Percentiles rank a stretch among this genome's conserved stretches.
Evolutionary conservation across 1,140 invertebrate genomes (phyloP).

Genomic region (Pomacea maculata): DNA sequence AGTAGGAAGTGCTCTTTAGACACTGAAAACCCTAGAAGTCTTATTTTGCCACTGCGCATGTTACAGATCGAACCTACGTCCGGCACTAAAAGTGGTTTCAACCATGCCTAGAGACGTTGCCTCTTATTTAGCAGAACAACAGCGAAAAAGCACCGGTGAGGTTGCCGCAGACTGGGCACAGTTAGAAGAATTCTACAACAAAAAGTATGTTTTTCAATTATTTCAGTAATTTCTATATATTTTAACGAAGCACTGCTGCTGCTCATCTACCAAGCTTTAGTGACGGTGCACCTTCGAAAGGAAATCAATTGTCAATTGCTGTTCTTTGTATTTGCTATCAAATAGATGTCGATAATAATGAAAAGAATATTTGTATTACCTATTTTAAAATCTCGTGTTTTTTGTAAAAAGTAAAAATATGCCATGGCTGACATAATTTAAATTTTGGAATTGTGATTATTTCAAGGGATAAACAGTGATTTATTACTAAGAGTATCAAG

Average conservation of each 20-base stretch:
- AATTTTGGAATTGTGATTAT: too few relatives aligned
- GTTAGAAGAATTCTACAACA: constrained; percentile 60
- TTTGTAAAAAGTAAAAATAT: too few relatives aligned
- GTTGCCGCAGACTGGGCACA: constrained; percentile 55
- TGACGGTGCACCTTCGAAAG: constrained; percentile 1
- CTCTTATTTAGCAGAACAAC: constrained; percentile 59
- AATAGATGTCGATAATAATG: not conserved
- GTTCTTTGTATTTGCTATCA: not conserved
- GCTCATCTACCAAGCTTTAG: not conserved
- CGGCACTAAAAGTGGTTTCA: not conserved
- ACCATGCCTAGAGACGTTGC: constrained; percentile 55
- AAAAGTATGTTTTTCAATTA: constrained; percentile 46
- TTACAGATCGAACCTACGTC: too few relatives aligned
- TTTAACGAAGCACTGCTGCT: not conserved
- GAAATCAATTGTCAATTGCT: not conserved
- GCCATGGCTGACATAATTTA: too few relatives aligned
- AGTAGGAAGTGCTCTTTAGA: too few relatives aligned
- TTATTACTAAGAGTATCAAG: too few relatives aligned
- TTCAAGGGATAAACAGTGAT: too few relatives aligned
- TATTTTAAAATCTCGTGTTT: too few relatives aligned
- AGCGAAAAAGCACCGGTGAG: constrained; percentile 56
- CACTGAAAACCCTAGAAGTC: too few relatives aligned
- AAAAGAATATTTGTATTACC: not conserved
- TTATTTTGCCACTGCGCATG: too few relatives aligned
- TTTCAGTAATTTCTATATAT: not conserved